A percentile compares a stretch with the other conserved stretches of the same genome.
phyloP scores from a whole-genome alignment of 2,113 vertebrate species.

The Laticauda laticaudata region DNA sequence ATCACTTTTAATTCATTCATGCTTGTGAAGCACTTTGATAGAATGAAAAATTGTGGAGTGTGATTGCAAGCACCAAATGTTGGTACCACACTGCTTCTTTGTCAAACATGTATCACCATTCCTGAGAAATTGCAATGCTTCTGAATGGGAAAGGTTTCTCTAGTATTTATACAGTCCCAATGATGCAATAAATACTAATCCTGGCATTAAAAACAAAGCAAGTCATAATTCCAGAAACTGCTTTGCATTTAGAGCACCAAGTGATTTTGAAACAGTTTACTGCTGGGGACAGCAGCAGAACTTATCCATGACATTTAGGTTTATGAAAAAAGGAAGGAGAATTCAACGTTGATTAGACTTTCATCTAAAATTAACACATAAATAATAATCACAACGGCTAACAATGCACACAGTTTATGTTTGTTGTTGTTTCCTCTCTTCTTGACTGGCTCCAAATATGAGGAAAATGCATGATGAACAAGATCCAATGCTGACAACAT shows the following conservation, averaged over 20 bases:
- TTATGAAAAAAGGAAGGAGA: not conserved
- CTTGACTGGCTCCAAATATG: not conserved
- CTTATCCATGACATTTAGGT: slow-evolving; percentile 13
- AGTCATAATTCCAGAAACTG: slow-evolving; percentile 8
- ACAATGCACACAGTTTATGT: not conserved
- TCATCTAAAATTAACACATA: not conserved
- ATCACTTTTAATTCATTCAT: slow-evolving; percentile 32
- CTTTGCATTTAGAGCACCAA: not conserved
- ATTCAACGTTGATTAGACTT: not conserved
- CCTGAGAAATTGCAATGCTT: not conserved
- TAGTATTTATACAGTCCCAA: not conserved
- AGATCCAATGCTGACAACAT: not conserved
- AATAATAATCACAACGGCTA: not conserved
- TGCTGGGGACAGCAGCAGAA: not conserved
- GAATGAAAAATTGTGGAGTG: slow-evolving; percentile 12
- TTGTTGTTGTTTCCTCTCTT: not conserved
- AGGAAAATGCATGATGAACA: not conserved
- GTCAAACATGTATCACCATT: not conserved
- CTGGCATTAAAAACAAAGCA: slow-evolving; percentile 24
- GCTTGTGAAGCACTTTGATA: slow-evolving; percentile 21
- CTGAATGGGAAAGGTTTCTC: not conserved
- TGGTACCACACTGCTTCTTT: not conserved
- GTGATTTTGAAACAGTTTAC: not conserved
- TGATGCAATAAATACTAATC: slow-evolving; percentile 13
- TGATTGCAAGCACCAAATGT: slow-evolving; percentile 9